Evolutionary conservation across 2,797 vertebrate genomes (phyloP).

Genomic region (Podarcis lilfordi): DNA sequence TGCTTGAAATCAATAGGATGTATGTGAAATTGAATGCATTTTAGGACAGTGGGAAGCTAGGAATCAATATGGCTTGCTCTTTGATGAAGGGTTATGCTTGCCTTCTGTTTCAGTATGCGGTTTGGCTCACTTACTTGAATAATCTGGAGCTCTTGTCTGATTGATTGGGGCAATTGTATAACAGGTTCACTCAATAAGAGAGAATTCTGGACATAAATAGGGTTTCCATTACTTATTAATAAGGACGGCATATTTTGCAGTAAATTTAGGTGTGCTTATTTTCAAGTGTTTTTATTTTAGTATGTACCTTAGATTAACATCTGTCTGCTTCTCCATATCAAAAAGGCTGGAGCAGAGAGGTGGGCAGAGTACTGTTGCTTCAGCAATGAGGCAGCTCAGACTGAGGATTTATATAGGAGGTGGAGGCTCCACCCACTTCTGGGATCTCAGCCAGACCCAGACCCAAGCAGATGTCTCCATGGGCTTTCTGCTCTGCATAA

Average conservation of each 20-base stretch:
- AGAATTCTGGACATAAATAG: background rate
- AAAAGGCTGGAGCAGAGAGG: too few species aligned
- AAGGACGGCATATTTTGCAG: background rate
- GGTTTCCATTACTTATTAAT: background rate
- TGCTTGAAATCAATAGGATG: background rate
- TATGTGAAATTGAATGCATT: slow-evolving; percentile 15
- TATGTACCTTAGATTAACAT: background rate
- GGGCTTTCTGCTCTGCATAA: too few species aligned
- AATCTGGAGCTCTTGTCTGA: background rate
- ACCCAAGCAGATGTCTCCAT: too few species aligned
- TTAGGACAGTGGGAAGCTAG: background rate
- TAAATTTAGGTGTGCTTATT: background rate
- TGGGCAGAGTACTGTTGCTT: too few species aligned
- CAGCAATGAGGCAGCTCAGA: too few species aligned
- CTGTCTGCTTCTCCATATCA: too few species aligned
- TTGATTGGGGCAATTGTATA: background rate
- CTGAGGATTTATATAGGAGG: too few species aligned
- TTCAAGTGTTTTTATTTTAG: background rate
- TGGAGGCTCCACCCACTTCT: too few species aligned
- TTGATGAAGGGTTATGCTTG: background rate
- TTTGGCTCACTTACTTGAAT: slow-evolving; percentile 1
- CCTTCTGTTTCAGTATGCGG: background rate
- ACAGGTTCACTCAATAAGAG: background rate
- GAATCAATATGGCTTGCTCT: slow-evolving; percentile 3
- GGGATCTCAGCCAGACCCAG: too few species aligned